These are phyloP conservation scores for Polyploca ridens DNA, from an alignment of 2,888 invertebrate species.

Conservation along the genomic window DNA sequence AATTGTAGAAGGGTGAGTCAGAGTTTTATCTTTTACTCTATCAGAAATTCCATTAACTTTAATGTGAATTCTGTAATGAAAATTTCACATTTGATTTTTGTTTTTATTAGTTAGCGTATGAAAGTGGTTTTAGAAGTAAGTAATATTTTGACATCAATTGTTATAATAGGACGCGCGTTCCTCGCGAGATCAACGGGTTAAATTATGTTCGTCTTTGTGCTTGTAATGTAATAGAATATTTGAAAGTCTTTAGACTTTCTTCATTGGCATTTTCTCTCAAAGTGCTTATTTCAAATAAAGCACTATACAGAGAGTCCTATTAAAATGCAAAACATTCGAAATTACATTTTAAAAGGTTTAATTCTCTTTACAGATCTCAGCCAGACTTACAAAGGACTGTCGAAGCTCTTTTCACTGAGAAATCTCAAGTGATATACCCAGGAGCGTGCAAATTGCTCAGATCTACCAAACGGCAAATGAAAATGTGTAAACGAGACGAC, in stretches of 20 bases:
- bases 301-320: background rate
- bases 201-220: too few relatives aligned
- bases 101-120: background rate
- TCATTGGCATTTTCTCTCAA: background rate
- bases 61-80: background rate
- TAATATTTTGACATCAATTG: too few relatives aligned
- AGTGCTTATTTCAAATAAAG: background rate
- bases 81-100: background rate
- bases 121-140: background rate
- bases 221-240: background rate
- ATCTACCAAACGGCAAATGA: constrained; percentile 85
- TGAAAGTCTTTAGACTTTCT: background rate
- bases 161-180: too few relatives aligned
- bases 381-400: constrained; percentile 72
- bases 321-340: background rate
- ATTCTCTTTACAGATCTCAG: constrained; percentile 61
- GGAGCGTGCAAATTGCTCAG: constrained; percentile 85
- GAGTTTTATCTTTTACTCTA: constrained; percentile 15
- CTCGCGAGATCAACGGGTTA: too few relatives aligned
- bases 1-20: constrained; percentile 70
- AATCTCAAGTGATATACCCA: constrained; percentile 62
- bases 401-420: constrained; percentile 66
- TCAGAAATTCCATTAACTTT: constrained; percentile 5
- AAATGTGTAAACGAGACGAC: constrained; percentile 85
- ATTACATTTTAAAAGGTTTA: background rate